A percentile compares a stretch with the other conserved stretches of the same genome.
Conservation (phyloP, 2,113 vertebrate species). For the Hemiscyllium ocellatum region DNA sequence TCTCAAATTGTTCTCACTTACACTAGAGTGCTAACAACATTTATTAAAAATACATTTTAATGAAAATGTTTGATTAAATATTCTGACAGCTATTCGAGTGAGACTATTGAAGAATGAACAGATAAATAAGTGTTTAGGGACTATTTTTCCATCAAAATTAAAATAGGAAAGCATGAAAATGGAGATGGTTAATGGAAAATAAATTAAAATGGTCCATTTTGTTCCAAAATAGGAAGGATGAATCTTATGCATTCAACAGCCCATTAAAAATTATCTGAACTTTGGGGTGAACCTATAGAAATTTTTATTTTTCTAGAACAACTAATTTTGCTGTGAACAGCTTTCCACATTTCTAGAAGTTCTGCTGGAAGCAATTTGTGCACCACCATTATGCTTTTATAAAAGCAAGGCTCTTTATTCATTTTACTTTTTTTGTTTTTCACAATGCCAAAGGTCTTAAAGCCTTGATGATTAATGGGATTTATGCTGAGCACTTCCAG, state of each 20-base stretch:
- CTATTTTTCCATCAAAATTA: not conserved
- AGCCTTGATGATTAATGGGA: slow-evolving; percentile 74
- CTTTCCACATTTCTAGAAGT: slow-evolving; percentile 79
- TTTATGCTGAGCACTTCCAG: slow-evolving; percentile 73
- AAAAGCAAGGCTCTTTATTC: slow-evolving; percentile 92
- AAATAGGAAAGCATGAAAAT: not conserved
- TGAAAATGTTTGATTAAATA: not conserved
- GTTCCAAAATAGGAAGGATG: not conserved
- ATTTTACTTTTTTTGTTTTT: slow-evolving; percentile 80
- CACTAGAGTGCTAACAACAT: not conserved
- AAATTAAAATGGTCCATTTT: not conserved
- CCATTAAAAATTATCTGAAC: not conserved
- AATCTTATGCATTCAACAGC: not conserved
- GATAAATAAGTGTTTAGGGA: not conserved
- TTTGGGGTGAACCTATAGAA: not conserved
- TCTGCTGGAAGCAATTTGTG: slow-evolving; percentile 87
- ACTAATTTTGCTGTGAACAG: slow-evolving; percentile 78
- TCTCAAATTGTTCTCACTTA: not conserved
- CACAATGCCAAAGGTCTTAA: slow-evolving; percentile 92
- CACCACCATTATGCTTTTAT: slow-evolving; percentile 83
- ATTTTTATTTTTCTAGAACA: slow-evolving; percentile 56
- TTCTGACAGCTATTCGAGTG: not conserved
- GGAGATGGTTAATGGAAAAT: not conserved
- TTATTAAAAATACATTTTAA: not conserved
- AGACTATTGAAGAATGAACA: not conserved